Percentiles rank a stretch among this genome's conserved stretches.
phyloP scores from a whole-genome alignment of 1,140 invertebrate species.

The Popillia japonica region DNA sequence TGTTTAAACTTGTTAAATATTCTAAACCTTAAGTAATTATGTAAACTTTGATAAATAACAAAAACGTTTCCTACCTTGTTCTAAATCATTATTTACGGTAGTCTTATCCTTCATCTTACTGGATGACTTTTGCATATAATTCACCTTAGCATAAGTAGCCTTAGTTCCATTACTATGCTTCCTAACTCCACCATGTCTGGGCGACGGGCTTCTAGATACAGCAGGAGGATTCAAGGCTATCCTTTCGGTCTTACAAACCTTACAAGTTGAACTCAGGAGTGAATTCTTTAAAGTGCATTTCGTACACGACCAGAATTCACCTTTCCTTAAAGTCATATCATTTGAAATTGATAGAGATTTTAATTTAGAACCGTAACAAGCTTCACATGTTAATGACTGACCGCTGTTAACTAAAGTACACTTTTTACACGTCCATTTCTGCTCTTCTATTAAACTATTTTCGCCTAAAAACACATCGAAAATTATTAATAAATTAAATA shows the following conservation, averaged over 20 bases:
- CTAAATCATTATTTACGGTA: constrained; percentile 49
- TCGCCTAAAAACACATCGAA: background rate
- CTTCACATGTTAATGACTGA: constrained; percentile 75
- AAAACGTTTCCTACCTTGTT: constrained; percentile 39
- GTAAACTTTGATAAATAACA: too few relatives aligned
- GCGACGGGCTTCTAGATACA: constrained; percentile 60
- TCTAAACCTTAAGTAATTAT: too few relatives aligned
- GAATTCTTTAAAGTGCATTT: constrained; percentile 88
- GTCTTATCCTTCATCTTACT: constrained; percentile 42
- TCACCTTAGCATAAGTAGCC: constrained; percentile 48
- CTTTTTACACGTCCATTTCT: constrained; percentile 85
- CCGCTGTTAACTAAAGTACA: constrained; percentile 85
- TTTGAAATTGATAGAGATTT: constrained; percentile 66
- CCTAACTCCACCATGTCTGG: constrained; percentile 52
- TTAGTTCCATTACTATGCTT: constrained; percentile 44
- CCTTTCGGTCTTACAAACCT: constrained; percentile 72
- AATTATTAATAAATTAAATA: constrained; percentile 2
- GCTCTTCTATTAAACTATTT: constrained; percentile 49
- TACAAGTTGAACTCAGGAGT: constrained; percentile 73
- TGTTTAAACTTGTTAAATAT: too few relatives aligned
- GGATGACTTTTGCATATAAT: constrained; percentile 47
- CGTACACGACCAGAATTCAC: constrained; percentile 79
- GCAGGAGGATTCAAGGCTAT: constrained; percentile 48
- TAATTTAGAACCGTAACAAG: constrained; percentile 83
- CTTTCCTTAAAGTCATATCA: constrained; percentile 75